Evolutionary conservation across 2,888 invertebrate genomes (phyloP), one percentile per base, ranked within the genome.

Genomic region (Melolontha melolontha): DNA sequence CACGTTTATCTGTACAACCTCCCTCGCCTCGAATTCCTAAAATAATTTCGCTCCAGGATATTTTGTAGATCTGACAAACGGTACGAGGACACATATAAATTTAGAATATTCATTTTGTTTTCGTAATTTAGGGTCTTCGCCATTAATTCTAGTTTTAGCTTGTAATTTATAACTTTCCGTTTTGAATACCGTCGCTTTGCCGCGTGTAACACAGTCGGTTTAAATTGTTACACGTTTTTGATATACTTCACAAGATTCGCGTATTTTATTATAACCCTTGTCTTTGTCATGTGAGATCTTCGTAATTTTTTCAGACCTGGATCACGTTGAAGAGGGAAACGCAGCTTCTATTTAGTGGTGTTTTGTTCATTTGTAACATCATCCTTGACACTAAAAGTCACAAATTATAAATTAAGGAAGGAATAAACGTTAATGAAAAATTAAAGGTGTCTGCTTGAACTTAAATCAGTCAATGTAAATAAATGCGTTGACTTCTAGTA

Each of bases 81-180:
- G 34, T 8, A 52, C 51, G 29, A n/a, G 27, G 51, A 10, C 12
- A 27, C 11, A 22, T 51, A 29, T 51, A 52, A 52, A 52, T 52
- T 34, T 34, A n/a, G 34, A 34, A 52, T 29, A 52, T 52, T 52
- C 34, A 34, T n/a, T 52, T 52, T 34, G n/a, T 27, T 52, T 52
- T 29, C 34, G 7, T 14, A 52, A 52, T 52, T 29, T 52, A 52
- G 29, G 34, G 51, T 34, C 12, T 52, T 14, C 29, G 51, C 29
- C n/a, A 29, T 52, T 52, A 52, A 52, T 52, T 52, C 34, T 52
- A 52, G 34, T 52, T 52, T 52, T 34, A 52, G 34, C 51, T 34
- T 12, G 51, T 12, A 52, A 52, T 52, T 52, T 52, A 52, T 52
- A 52, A 34, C 51, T 27, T 34, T 12, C 17, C 29, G 34, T 52